A percentile compares a stretch with the other conserved stretches of the same genome.
Evolutionary conservation across 2,888 invertebrate genomes (phyloP).

Genomic region (Baccha elongata): DNA sequence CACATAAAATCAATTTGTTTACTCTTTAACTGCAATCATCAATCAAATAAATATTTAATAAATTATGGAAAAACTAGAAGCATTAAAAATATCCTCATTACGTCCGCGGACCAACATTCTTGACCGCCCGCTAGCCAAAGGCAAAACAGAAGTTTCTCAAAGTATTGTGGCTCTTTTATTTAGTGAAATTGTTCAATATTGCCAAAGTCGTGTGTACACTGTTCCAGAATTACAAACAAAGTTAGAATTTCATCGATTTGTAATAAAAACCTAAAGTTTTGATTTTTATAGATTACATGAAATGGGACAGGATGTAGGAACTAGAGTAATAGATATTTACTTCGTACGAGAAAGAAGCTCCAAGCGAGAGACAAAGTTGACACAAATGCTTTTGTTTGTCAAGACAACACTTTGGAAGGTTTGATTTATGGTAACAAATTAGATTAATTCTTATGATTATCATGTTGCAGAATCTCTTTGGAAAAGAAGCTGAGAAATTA

Average conservation of each 20-base stretch:
- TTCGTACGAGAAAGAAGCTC: constrained; percentile 96
- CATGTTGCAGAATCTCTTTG: constrained; percentile 91
- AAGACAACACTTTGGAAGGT: constrained; percentile 99
- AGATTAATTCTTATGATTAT: too few relatives aligned
- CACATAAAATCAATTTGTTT: too few relatives aligned
- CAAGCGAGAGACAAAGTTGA: constrained; percentile 96
- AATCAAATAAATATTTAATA: constrained; percentile 37
- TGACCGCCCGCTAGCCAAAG: constrained; percentile 95
- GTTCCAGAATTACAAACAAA: constrained; percentile 97
- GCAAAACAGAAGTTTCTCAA: constrained; percentile 95
- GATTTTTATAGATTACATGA: constrained; percentile 92
- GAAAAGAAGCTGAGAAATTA: constrained; percentile 98
- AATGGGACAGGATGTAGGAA: constrained; percentile 97
- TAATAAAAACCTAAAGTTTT: constrained; percentile 29
- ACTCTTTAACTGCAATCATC: too few relatives aligned
- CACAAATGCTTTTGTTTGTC: constrained; percentile 97
- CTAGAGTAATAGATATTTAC: constrained; percentile 95
- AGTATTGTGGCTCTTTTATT: constrained; percentile 97
- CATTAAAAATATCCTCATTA: constrained; percentile 81
- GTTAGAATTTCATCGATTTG: constrained; percentile 83
- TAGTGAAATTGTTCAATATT: constrained; percentile 99
- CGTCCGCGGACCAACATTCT: constrained; percentile 85
- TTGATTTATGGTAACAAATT: too few relatives aligned
- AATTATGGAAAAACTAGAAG: constrained; percentile 80
- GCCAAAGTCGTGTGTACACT: constrained; percentile 97